Conservation (phyloP, 1,140 invertebrate species). For the Aleiodes sp. region DNA sequence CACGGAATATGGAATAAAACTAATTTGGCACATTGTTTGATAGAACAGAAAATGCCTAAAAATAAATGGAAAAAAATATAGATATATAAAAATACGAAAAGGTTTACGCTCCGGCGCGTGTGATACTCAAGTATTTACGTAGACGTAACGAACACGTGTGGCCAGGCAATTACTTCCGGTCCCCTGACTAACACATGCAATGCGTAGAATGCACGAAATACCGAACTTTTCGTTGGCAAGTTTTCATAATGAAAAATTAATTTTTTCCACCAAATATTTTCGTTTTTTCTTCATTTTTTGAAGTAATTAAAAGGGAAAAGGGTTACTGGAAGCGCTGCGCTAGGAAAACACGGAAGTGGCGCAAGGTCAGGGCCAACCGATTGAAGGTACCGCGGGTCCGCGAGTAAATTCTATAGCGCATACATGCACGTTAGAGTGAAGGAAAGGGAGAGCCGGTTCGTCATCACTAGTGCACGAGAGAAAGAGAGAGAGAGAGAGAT, state of each 20-base stretch:
- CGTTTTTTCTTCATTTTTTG: neutral
- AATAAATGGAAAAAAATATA: neutral
- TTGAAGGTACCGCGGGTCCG: constrained; percentile 34
- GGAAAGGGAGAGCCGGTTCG: constrained; percentile 32
- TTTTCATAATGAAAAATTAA: no score
- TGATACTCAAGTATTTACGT: constrained; percentile 7
- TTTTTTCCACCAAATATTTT: no score
- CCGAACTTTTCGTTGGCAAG: neutral
- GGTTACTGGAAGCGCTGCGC: constrained; percentile 10
- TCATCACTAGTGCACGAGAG: constrained; percentile 27
- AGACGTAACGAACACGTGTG: constrained; percentile 15
- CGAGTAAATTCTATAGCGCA: constrained; percentile 29
- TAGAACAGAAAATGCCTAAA: neutral
- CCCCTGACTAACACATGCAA: neutral
- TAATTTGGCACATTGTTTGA: neutral
- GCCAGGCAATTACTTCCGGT: constrained; percentile 2
- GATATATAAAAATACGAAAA: neutral
- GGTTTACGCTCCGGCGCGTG: neutral
- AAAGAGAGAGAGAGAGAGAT: constrained; percentile 25
- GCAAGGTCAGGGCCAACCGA: constrained; percentile 60
- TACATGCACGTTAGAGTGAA: constrained; percentile 37
- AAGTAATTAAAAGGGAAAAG: neutral
- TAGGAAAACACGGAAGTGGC: constrained; percentile 56
- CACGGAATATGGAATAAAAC: neutral
- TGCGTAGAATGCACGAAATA: neutral